Evolutionary conservation across 2,888 invertebrate species (phyloP), one percentile per base, ranked within the genome.

Genomic region (Phoenoteleia sp.): DNA sequence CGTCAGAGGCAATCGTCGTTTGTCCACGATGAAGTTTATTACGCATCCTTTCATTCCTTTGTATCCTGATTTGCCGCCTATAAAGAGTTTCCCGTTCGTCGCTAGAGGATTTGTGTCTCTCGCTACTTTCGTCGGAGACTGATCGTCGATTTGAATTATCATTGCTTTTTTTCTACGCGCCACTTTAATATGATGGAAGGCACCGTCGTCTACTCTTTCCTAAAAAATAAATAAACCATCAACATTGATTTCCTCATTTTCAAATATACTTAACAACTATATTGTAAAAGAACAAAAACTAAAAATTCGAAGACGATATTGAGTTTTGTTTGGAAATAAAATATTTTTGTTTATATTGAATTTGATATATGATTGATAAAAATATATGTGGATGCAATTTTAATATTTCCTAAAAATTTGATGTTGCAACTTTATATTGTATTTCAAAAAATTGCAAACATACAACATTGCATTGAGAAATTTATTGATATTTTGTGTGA

Each of bases 81-180:
- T 86, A 84, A 94, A 94, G 39, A 94, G 89, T 77, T 93, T 93
- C 3, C 94, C 94, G 81, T 94, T 94, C 13, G 93, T 93, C 52
- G 91, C 90, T 25, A 94, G 79, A 9, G 92, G 89, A 5, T 89
- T 92, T 13, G 90, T 89, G 21, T 93, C 92, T 42, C 89, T 91
- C 0, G 89, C 64, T 11, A 92, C 87, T 81, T 92, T 94, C 0
- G 91, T 82, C 0, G 92, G 90, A 2, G 85, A 29, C 9, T 87
- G 86, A 13, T 92, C 92, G 85, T 94, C 93, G 67, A 93, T 89
- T 72, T 94, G 94, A 17, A 94, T 90, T 58, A 90, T 89, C 79
- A 91, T 91, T 19, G 92, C 91, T 39, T 88, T 89, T 52, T 91
- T 91, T 7, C 93, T 89, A 29, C 93, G 88, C 0, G 89, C 91